Conservation (phyloP, 2,113 vertebrate genomes). For the Aspiorhynchus laticeps region DNA sequence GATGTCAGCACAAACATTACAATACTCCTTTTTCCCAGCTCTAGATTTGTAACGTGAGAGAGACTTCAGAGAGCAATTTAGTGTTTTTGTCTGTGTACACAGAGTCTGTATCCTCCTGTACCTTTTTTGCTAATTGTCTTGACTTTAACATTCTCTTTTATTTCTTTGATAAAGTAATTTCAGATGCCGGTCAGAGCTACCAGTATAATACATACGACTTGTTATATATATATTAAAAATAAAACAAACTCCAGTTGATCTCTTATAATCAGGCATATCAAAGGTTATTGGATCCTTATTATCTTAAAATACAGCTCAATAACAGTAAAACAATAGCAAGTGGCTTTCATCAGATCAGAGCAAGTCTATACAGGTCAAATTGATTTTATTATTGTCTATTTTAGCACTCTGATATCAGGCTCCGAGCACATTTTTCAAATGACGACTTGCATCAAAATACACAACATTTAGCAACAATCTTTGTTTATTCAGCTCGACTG, state of each 20-base stretch:
- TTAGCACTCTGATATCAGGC: background rate
- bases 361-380: background rate
- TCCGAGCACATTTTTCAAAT: background rate
- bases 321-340: background rate
- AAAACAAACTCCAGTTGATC: background rate
- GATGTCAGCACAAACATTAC: background rate
- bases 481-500: background rate
- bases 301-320: background rate
- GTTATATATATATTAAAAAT: too few species aligned
- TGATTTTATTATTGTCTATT: constrained; percentile 9
- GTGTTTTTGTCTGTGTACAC: too few species aligned
- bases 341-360: background rate
- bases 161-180: too few species aligned
- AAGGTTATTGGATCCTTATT: background rate
- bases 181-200: too few species aligned
- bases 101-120: too few species aligned
- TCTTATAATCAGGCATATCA: constrained; percentile 11
- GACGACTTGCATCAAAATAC: background rate
- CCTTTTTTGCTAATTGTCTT: too few species aligned
- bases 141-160: too few species aligned
- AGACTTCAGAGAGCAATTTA: too few species aligned
- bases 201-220: too few species aligned
- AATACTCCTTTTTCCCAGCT: background rate
- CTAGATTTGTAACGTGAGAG: background rate
- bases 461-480: background rate